phyloP scores from a whole-genome alignment of 2,888 invertebrate genomes.

The Nowickia ferox region DNA sequence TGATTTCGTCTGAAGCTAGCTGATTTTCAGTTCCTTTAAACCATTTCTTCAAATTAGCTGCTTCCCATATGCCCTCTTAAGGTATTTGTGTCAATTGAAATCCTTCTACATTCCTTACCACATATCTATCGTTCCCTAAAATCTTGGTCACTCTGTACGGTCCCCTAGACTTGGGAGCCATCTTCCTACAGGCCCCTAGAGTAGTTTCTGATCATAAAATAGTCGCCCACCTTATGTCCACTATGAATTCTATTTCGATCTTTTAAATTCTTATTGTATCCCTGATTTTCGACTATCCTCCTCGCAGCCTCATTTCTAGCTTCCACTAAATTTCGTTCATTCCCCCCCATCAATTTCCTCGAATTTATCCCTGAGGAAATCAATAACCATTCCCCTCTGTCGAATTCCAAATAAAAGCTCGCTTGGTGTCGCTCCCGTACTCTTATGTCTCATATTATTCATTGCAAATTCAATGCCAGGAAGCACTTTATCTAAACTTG shows the following conservation, averaged over 20 bases:
- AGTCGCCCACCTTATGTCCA: not conserved
- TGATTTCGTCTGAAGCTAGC: not conserved
- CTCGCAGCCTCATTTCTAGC: not conserved
- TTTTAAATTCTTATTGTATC: conserved; percentile 2
- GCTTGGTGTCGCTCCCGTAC: not conserved
- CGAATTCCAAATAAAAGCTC: conserved; percentile 14
- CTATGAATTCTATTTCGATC: not conserved
- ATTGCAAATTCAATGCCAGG: conserved; percentile 8
- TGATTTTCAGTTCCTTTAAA: not conserved
- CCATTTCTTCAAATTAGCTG: not conserved
- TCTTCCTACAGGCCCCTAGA: not conserved
- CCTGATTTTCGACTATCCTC: not conserved
- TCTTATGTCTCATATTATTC: conserved; percentile 21
- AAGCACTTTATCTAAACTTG: conserved; percentile 21
- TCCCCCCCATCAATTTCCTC: conserved; percentile 3
- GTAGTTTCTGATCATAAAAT: not conserved
- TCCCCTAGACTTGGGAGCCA: not conserved
- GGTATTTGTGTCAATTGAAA: not conserved
- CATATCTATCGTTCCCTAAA: conserved; percentile 3
- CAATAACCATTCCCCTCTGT: not conserved
- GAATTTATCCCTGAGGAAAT: not conserved
- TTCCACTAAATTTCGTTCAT: not conserved
- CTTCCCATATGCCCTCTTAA: not conserved
- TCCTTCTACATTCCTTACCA: not conserved
- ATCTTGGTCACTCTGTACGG: not conserved